Evolutionary conservation across 2,888 invertebrate species (phyloP).

Genomic region (Alentia gelatinosa): DNA sequence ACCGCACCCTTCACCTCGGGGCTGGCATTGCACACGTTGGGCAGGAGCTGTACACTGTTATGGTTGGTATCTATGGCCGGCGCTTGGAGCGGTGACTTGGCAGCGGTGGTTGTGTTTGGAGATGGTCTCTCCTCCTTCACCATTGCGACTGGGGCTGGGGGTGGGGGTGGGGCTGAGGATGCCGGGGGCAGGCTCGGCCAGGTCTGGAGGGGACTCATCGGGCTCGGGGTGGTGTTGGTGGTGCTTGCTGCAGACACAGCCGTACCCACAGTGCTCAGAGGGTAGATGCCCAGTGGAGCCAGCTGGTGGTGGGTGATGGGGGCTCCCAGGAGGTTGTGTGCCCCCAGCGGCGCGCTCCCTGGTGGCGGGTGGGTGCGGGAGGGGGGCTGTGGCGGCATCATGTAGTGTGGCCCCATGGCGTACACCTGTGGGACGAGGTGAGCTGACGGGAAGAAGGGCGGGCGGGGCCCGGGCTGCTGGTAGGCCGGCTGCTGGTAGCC

Average conservation of each 20-base stretch:
- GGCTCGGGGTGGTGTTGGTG: slow-evolving; percentile 54
- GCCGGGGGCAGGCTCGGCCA: background rate
- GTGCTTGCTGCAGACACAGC: slow-evolving; percentile 66
- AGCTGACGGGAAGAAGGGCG: slow-evolving; percentile 3
- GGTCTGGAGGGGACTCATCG: slow-evolving; percentile 50
- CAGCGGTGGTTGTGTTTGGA: slow-evolving; percentile 6
- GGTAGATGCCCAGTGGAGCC: background rate
- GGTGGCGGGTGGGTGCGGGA: background rate
- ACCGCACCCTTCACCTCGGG: background rate
- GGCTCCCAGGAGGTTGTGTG: slow-evolving; percentile 66
- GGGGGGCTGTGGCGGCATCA: background rate
- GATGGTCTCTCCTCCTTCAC: background rate
- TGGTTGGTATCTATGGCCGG: slow-evolving; percentile 24
- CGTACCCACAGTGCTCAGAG: background rate
- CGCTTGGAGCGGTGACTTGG: background rate
- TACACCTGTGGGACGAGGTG: background rate
- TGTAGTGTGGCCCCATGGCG: background rate
- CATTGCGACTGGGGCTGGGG: background rate
- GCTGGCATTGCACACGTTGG: slow-evolving; percentile 67
- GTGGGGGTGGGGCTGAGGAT: background rate
- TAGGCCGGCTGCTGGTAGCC: background rate
- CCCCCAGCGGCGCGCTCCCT: slow-evolving; percentile 55
- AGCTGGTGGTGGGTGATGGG: slow-evolving; percentile 24
- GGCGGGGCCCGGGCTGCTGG: background rate
- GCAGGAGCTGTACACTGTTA: slow-evolving; percentile 72